Evolutionary conservation across 1,140 invertebrate genomes (phyloP), one percentile per base, ranked within the genome.

Genomic region (Drosophila oshimai): DNA sequence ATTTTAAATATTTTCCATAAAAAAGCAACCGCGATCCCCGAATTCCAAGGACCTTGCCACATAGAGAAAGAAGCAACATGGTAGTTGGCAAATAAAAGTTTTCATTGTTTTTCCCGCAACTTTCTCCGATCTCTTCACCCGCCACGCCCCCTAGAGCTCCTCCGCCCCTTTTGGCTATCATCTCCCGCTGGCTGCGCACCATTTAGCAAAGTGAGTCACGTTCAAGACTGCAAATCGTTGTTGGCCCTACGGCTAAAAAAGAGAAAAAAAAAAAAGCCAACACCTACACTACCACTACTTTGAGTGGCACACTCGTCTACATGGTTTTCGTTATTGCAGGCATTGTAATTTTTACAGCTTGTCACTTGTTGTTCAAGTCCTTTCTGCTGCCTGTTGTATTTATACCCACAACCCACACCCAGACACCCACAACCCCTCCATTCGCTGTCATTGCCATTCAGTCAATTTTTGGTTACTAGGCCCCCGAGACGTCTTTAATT

Each of bases 181-280:
- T 61, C 51, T 34, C 24, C 51, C 31, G 60, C 55, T 50, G 73
- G 77, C 60, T 80, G 80, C 79, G 80, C 75, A 84, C 65, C 79
- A 84, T 84, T 84, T 84, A 84, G 79, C 65, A 84, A 86, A 86
- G 71, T 86, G 80, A 86, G 79, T 84, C 79, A 84, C 79, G 79
- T 84, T 79, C 79, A 75, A 84, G 80, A 74, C 80, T 84, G 79
- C 75, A 86, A 84, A 84, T 79, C 80, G 79, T 74, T 61, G 46
- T 33, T 71, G 74, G 64, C 80, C 80, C 79, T 62, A 39, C 42
- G 71, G 80, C 79, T 34, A 22, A 26, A 45, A 33, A 49, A 69
- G 46, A 57, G 29, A n/a, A n/a, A n/a, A 39, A 22, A 26, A 45
- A 33, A 49, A 69, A 61, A 57, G 29, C 51, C 10, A 51, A 51